Evolutionary conservation across 2,888 invertebrate genomes (phyloP).

Genomic region (Chirona hameri): DNA sequence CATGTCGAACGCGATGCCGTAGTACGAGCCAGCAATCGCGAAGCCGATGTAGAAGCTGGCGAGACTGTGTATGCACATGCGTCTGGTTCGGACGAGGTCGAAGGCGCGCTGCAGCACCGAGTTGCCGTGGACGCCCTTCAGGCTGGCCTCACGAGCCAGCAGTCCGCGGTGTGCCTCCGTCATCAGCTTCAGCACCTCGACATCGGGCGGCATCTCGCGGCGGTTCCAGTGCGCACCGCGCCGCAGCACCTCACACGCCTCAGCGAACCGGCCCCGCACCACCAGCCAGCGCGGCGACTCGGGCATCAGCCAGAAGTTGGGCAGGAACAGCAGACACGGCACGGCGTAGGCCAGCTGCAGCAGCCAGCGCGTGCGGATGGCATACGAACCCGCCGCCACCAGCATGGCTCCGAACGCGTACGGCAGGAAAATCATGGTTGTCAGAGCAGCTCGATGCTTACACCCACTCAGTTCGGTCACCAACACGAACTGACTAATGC

Average conservation of each 20-base stretch:
- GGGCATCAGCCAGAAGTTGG: conserved; percentile 60
- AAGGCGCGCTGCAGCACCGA: neutral
- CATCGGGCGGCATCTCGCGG: neutral
- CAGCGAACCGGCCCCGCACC: conserved; percentile 60
- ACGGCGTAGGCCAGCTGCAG: conserved; percentile 65
- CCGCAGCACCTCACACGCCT: conserved; percentile 49
- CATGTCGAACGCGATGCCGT: conserved; percentile 42
- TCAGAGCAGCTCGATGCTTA: conserved; percentile 56
- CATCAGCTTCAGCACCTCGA: neutral
- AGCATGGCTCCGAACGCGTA: conserved; percentile 66
- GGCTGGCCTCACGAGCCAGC: neutral
- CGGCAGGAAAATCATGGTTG: conserved; percentile 65
- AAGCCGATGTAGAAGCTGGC: neutral
- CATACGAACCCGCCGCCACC: conserved; percentile 61
- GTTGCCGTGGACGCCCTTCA: neutral
- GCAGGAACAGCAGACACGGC: conserved; percentile 57
- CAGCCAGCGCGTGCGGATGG: conserved; percentile 62
- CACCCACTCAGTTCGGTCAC: conserved; percentile 59
- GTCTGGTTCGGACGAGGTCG: neutral
- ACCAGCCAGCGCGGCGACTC: conserved; percentile 78
- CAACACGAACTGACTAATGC: conserved; percentile 35
- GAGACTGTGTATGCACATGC: neutral
- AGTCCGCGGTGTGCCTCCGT: no score
- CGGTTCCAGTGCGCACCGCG: neutral
- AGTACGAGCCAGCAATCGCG: conserved; percentile 44